phyloP scores from a whole-genome alignment of 2,113 vertebrate species.

The Ia io region DNA sequence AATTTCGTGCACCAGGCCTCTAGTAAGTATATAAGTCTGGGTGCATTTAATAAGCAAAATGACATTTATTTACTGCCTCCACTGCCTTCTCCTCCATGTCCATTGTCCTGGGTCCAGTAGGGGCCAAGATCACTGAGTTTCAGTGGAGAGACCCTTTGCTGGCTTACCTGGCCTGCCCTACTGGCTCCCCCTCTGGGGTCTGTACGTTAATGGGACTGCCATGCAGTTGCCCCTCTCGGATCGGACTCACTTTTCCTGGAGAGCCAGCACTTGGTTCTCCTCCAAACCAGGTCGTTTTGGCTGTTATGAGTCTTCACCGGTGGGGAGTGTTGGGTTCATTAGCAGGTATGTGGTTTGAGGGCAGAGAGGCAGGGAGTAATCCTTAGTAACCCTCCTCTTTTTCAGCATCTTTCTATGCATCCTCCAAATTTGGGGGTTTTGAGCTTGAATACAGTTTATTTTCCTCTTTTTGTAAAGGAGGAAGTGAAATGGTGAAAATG shows the following conservation, averaged over 20 bases:
- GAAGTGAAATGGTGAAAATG: background rate
- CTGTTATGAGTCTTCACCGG: background rate
- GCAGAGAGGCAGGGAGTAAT: too few relatives aligned
- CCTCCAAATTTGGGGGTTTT: background rate
- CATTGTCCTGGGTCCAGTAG: background rate
- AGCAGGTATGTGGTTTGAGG: accelerated
- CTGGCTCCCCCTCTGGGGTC: accelerated
- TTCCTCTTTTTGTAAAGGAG: background rate
- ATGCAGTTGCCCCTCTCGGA: accelerated
- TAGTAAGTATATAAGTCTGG: background rate
- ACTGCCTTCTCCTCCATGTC: background rate
- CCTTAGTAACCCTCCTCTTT: background rate
- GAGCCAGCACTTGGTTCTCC: background rate
- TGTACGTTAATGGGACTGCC: background rate
- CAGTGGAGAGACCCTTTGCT: background rate
- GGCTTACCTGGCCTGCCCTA: background rate
- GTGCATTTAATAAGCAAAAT: background rate
- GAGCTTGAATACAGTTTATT: background rate
- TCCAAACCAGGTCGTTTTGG: background rate
- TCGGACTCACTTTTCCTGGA: background rate
- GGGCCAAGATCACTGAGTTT: accelerated
- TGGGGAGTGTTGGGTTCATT: background rate
- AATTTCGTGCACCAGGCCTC: too few relatives aligned
- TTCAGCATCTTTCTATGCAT: accelerated
- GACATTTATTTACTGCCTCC: accelerated